These are phyloP conservation scores for Drosophila setosimentum DNA, from an alignment of 2,888 invertebrate species.

Conservation along the genomic window DNA sequence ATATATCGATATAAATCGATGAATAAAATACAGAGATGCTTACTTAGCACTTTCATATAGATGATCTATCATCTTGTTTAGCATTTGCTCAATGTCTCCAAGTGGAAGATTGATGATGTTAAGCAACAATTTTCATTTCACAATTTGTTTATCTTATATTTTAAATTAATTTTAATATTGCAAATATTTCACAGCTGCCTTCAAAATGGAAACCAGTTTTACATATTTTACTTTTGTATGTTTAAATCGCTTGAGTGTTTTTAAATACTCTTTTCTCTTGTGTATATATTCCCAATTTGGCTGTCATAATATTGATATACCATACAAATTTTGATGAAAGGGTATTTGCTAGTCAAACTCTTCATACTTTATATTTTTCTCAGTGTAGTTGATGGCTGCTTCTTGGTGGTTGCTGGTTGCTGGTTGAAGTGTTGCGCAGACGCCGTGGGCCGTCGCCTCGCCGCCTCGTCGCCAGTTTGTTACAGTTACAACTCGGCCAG, in stretches of 20 bases:
- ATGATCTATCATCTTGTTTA: no score
- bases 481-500: slow-evolving; percentile 68
- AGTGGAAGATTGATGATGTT: no score
- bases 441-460: slow-evolving; percentile 71
- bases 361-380: not conserved
- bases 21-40: not conserved
- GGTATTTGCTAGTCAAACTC: not conserved
- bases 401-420: slow-evolving; percentile 1
- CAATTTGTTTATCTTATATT: no score
- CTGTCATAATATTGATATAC: no score
- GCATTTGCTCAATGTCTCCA: no score
- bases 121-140: no score
- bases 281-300: not conserved
- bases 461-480: slow-evolving; percentile 65
- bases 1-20: not conserved
- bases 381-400: not conserved
- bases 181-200: no score
- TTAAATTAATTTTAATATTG: no score
- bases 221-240: not conserved
- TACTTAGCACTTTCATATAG: no score
- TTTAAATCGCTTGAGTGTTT: not conserved
- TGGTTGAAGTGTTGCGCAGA: slow-evolving; percentile 73
- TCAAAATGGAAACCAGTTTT: no score
- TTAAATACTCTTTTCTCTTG: not conserved
- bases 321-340: no score